phyloP scores from a whole-genome alignment of 2,888 invertebrate genomes.

The Ectemnius lituratus region DNA sequence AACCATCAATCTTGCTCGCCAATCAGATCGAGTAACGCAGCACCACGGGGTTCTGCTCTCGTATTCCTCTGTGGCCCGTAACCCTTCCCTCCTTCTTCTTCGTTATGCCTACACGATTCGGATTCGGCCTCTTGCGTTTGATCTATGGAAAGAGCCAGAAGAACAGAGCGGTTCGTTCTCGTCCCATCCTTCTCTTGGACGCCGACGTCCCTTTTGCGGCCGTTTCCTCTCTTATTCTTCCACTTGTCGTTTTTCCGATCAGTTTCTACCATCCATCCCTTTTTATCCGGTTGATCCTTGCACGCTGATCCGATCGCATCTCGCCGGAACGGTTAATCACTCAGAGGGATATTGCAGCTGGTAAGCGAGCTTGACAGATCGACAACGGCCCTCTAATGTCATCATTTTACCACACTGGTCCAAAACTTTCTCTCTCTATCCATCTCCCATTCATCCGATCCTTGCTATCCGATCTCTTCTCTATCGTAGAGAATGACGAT shows the following conservation, averaged over 20 bases:
- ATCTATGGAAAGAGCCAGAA: constrained; percentile 23
- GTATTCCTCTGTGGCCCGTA: constrained; percentile 48
- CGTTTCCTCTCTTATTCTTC: constrained; percentile 13
- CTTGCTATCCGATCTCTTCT: constrained; percentile 23
- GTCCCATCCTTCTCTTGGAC: constrained; percentile 10
- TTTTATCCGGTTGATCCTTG: constrained; percentile 36
- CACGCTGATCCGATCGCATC: constrained; percentile 50
- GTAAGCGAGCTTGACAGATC: constrained; percentile 54
- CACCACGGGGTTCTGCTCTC: constrained; percentile 61
- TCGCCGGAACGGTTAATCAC: constrained; percentile 59
- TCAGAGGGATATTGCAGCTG: constrained; percentile 49
- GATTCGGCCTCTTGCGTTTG: constrained; percentile 44
- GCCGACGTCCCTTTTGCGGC: constrained; percentile 15
- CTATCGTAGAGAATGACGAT: constrained; percentile 5
- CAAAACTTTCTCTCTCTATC: constrained; percentile 55
- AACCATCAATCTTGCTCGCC: constrained; percentile 73
- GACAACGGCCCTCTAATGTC: constrained; percentile 62
- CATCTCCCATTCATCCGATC: constrained; percentile 43
- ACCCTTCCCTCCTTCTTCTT: constrained; percentile 30
- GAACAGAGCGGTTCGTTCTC: constrained; percentile 16
- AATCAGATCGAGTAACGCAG: constrained; percentile 62
- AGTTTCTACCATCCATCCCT: constrained; percentile 23
- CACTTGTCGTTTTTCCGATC: constrained; percentile 17
- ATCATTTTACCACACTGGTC: constrained; percentile 52
- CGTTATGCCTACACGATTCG: constrained; percentile 38